A percentile compares a stretch with the other conserved stretches of the same genome.
Evolutionary conservation across 1,140 invertebrate species (phyloP).

Genomic region (Heliconius himera): DNA sequence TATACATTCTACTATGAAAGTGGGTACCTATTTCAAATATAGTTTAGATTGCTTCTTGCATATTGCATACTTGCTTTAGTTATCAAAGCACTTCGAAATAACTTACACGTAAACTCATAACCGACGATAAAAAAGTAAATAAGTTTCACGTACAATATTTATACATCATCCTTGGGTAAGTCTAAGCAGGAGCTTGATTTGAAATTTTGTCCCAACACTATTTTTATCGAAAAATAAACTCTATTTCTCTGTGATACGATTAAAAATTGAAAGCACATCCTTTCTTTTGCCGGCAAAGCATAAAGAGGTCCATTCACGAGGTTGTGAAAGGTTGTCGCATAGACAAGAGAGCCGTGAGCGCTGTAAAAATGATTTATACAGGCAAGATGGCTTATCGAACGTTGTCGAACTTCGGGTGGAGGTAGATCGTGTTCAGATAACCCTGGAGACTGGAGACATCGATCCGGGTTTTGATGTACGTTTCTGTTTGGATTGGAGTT

Average conservation of each 20-base stretch:
- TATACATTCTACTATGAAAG: background rate
- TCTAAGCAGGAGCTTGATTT: slow-evolving; percentile 44
- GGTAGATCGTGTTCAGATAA: slow-evolving; percentile 60
- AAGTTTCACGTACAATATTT: slow-evolving; percentile 58
- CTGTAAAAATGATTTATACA: slow-evolving; percentile 74
- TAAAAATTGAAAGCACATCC: background rate
- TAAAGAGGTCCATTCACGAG: slow-evolving; percentile 62
- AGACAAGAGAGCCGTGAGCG: slow-evolving; percentile 50
- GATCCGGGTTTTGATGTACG: slow-evolving; percentile 33
- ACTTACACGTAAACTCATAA: slow-evolving; percentile 4
- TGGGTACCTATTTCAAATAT: background rate
- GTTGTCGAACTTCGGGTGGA: slow-evolving; percentile 54
- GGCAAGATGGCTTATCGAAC: slow-evolving; percentile 60
- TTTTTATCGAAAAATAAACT: background rate
- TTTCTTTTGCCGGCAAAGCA: slow-evolving; percentile 51
- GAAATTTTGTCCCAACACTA: slow-evolving; percentile 29
- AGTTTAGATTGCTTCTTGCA: background rate
- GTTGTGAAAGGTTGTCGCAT: slow-evolving; percentile 63
- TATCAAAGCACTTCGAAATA: slow-evolving; percentile 3
- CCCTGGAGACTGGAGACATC: slow-evolving; percentile 23
- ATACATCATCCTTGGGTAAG: slow-evolving; percentile 60
- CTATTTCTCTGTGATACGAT: background rate
- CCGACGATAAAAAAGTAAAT: slow-evolving; percentile 42
- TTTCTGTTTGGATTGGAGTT: slow-evolving; percentile 25
- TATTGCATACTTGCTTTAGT: slow-evolving; percentile 9